Base-by-base conservation (phyloP, 2,888 invertebrate genomes). In the Hyppa rectilinea region DNA sequence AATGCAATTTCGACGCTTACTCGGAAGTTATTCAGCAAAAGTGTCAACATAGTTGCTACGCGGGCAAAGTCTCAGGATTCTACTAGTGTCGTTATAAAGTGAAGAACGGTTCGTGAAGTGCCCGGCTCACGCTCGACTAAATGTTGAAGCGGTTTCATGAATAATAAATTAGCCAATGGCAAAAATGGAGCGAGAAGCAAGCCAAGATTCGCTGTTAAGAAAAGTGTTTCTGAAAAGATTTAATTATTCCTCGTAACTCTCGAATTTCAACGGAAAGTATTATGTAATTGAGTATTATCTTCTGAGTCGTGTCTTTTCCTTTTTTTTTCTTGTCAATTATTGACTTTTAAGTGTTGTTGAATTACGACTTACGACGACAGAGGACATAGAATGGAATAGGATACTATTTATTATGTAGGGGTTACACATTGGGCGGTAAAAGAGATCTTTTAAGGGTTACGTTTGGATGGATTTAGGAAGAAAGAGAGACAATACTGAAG, bases 111-210 rank as follows among this genome's bases (percentile, higher is more conserved):
- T 40, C n/a, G 45, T 14, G n/a, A 59, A 75, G 64, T 61, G 53
- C 43, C 71, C 50, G 38, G 20, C 59, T 76, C 50, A 45, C 59
- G 63, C 66, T 78, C 74, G 47, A 63, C 71, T 77, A 67, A 79
- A 78, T 45, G 67, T 40, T 65, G 69, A 79, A 81, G 58, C 64
- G 23, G 62, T 82, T 76, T 72, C 69, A 82, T 80, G 80, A 83
- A 83, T 83, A 82, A 74, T 82, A 83, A 83, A 83, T 82, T 79
- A 66, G 47, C 50, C 50, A 47, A 72, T 68, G 59, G 53, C 53
- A 72, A 66, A 78, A 80, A 74, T 63, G 47, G 59, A 76, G 72
- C 47, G 71, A 62, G 76, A 71, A 78, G 52, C 56, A 68, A 72
- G 53, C 63, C 26, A 64, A 68, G 59, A 73, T 64, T 83, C 38